phyloP scores from a whole-genome alignment of 30 jellyfish, hydroid and myxozoan species.

The Chironex yamaguchii region DNA sequence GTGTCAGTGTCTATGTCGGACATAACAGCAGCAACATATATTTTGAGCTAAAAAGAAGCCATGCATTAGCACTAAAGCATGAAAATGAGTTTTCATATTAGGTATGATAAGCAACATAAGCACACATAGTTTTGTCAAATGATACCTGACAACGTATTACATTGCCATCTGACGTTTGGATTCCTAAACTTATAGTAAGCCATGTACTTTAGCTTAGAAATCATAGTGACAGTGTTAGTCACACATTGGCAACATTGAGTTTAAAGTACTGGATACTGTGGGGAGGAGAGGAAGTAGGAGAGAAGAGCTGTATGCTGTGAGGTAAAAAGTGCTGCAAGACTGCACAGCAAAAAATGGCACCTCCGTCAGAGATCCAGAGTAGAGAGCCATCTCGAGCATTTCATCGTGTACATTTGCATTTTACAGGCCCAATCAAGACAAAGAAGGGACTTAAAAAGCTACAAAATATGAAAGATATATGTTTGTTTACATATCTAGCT shows the following conservation, averaged over 20 bases:
- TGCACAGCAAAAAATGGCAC: background rate
- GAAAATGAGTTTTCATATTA: no score
- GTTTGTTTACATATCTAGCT: background rate
- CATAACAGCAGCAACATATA: no score
- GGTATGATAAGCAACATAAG: no score
- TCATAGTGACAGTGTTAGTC: background rate
- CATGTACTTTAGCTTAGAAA: background rate
- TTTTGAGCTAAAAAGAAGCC: no score
- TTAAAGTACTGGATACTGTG: background rate
- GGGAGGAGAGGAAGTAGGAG: background rate
- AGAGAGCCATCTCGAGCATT: background rate
- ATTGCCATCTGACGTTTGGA: background rate
- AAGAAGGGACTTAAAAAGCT: background rate
- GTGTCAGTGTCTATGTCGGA: no score
- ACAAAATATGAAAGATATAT: background rate
- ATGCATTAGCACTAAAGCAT: no score
- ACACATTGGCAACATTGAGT: background rate
- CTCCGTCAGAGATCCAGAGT: background rate
- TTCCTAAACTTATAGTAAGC: background rate
- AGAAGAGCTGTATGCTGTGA: background rate
- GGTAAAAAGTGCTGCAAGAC: background rate
- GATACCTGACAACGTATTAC: no score
- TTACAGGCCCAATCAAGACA: background rate
- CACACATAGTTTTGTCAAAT: no score
- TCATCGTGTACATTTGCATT: background rate